Evolutionary conservation across 2,888 invertebrate genomes (phyloP), one percentile per base, ranked within the genome.

Genomic region (Eudasyphora cyanicolor): DNA sequence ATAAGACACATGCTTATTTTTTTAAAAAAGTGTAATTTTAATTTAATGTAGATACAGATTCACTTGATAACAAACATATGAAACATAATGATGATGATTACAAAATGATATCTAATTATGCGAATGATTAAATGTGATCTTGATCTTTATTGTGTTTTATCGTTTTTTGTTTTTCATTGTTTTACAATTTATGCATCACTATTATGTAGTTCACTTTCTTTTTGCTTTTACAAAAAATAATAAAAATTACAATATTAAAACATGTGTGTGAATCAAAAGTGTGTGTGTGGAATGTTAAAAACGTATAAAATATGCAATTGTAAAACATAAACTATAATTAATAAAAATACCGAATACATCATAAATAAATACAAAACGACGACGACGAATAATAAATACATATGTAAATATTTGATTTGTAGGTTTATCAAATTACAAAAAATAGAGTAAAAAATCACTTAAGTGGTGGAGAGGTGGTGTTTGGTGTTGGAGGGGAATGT

Each of bases 1-100:
- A 84, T 84, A 84, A 84, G 84, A 84, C 84, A 84, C 84, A 81
- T 81, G 77, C 83, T 79, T 54, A 67, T 38, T 67, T n/a, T n/a
- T 67, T 64, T 38, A 35, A 42, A 67, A 42, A 64, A 64, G 19
- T 67, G 38, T 71, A 67, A 14, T 70, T 70, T 32, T 32, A 6
- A 32, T 76, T 73, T 71, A n/a, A n/a, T n/a, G n/a, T n/a, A n/a
- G n/a, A 27, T 67, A 51, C 32, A 75, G 62, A 67, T 75, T 78
- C 54, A 69, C 60, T 75, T 71, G 17, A 79, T 79, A 69, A 57
- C 35, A 71, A 64, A 62, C 35, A 49, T 57, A 79, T 82, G 69
- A 60, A 54, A 70, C 64, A 64, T 38, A 38, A 64, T 64, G 38
- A 38, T 62, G 29, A 62, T 62, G 17, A 32, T 8, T 62, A 67